Conservation (phyloP, 2,888 invertebrate species). For the Dasypolia templi region DNA sequence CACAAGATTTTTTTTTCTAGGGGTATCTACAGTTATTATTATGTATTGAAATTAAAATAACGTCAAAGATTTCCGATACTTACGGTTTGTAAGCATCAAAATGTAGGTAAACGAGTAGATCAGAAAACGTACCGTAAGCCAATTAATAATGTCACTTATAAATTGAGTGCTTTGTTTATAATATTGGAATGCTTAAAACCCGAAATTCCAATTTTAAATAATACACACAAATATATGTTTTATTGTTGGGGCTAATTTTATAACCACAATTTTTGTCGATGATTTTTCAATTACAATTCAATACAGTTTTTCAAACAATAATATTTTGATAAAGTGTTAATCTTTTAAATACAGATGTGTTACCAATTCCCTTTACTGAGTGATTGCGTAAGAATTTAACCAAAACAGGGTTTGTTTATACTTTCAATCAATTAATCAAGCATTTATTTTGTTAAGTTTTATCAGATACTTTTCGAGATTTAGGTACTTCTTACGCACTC, state of each 20-base stretch:
- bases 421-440: no score
- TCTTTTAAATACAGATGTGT: neutral
- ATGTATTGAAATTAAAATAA: neutral
- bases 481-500: no score
- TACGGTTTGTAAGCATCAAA: neutral
- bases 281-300: neutral
- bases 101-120: neutral
- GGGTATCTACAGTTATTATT: neutral
- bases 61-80: neutral
- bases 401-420: neutral
- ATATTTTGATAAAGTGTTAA: neutral
- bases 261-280: neutral
- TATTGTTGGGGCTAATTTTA: neutral
- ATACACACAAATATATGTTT: neutral
- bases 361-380: neutral
- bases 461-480: neutral
- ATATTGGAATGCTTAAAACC: no score
- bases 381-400: neutral
- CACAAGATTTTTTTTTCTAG: neutral
- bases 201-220: no score
- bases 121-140: neutral
- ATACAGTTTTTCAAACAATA: no score
- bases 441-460: no score
- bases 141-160: neutral
- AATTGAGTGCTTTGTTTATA: neutral